These are phyloP conservation scores for Orthosia gracilis DNA, from an alignment of 2,888 invertebrate species.

Conservation along the genomic window DNA sequence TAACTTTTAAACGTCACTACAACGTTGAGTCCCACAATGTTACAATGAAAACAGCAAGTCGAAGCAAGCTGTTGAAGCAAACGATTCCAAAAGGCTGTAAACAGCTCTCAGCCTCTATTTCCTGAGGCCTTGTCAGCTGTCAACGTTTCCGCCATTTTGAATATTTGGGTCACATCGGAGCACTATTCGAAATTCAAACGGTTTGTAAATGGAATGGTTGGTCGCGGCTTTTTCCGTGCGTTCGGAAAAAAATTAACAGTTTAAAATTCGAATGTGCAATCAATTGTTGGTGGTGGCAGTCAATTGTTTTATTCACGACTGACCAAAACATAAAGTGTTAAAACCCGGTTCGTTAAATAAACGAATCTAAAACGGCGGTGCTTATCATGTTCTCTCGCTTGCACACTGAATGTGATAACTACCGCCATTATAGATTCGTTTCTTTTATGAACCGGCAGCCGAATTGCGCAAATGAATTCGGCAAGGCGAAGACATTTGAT, in stretches of 20 bases:
- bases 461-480: no score
- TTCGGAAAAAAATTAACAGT: neutral
- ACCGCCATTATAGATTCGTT: no score
- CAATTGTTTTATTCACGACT: neutral
- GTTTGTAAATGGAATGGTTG: slow-evolving; percentile 32
- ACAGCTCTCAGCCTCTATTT: slow-evolving; percentile 33
- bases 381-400: no score
- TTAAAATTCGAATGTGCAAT: slow-evolving; percentile 16
- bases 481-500: no score
- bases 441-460: no score
- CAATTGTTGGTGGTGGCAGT: neutral
- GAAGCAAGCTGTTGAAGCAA: no score
- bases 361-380: no score
- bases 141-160: slow-evolving; percentile 36
- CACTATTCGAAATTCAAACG: slow-evolving; percentile 33
- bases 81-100: slow-evolving; percentile 30
- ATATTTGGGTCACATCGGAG: slow-evolving; percentile 29
- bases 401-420: no score
- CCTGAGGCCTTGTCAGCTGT: slow-evolving; percentile 42
- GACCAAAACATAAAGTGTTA: no score
- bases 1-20: neutral
- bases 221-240: slow-evolving; percentile 1
- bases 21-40: neutral
- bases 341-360: no score
- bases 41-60: slow-evolving; percentile 16